Evolutionary conservation across 1,140 invertebrate species (phyloP), one percentile per base, ranked within the genome.

Genomic region (Nasonia giraulti): DNA sequence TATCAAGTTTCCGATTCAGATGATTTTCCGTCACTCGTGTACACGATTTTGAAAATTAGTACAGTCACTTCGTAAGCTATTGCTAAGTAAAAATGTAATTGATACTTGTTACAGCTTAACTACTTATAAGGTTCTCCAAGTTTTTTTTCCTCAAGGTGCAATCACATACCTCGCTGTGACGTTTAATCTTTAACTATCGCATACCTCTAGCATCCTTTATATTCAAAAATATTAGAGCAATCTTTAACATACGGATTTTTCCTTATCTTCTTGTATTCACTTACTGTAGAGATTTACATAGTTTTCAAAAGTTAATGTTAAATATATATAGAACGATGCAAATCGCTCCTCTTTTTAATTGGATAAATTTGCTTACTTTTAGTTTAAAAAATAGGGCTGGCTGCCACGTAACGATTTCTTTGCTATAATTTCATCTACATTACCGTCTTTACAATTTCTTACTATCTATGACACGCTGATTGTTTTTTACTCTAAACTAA

Each of bases 71-170:
- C 47, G 55, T 37, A 82, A 82, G 80, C 81, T 83, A 83, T 83
- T 76, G 74, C 81, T 83, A 83, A 83, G 81, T 83, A 83, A 76
- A 83, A 83, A 83, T 83, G 62, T 76, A 83, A 83, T 83, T 83
- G 81, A 83, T 83, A 76, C 66, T 82, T 31, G 71, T 76, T 83
- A 76, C 74, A 33, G 73, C 73, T 76, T 83, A 83, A 83, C 55
- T 75, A 75, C 50, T 27, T 74, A 37, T 44, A 40, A 37, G 14
- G 20, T 82, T 37, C 62, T 23, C 50, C 20, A 76, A 12, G 47
- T 76, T 81, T 71, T 71, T 33, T 78, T n/a, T 69, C 23, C 69
- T 80, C 37, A 50, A 80, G 27, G 44, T 62, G 71, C 69, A 55
- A 62, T 44, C 47, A 47, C 80, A 75, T 62, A 71, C 23, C 78